Conservation (phyloP, 1,140 invertebrate genomes). For the Amyelois transitella region DNA sequence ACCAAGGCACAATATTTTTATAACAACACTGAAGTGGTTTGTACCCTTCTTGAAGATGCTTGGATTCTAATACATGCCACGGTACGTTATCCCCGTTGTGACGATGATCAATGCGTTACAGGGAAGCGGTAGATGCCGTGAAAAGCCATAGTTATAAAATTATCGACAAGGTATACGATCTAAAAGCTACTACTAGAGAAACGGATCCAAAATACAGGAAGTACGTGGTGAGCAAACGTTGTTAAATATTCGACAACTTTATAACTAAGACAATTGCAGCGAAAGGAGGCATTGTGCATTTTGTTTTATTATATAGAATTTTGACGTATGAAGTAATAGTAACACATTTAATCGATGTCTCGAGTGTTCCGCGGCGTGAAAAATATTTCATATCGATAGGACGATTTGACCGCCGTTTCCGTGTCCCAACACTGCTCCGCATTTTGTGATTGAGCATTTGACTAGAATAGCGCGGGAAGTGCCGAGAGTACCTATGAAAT, state of each 20-base stretch:
- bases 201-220: conserved; percentile 65
- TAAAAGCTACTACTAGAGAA: conserved; percentile 61
- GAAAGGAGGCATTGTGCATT: conserved; percentile 50
- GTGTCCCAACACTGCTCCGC: conserved; percentile 34
- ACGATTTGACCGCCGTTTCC: conserved; percentile 1
- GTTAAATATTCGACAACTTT: conserved; percentile 50
- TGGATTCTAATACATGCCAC: neutral
- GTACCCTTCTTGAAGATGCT: neutral
- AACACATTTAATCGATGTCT: conserved; percentile 72
- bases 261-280: conserved; percentile 49
- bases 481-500: neutral
- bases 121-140: conserved; percentile 12
- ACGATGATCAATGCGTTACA: conserved; percentile 28
- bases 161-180: conserved; percentile 38
- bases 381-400: conserved; percentile 36
- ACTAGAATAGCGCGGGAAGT: conserved; percentile 30
- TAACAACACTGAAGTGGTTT: too few relatives aligned
- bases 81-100: conserved; percentile 15
- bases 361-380: conserved; percentile 42
- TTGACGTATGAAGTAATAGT: conserved; percentile 65
- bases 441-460: conserved; percentile 61
- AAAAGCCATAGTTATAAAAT: conserved; percentile 47
- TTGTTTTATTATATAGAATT: conserved; percentile 38
- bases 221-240: conserved; percentile 63
- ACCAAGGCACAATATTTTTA: neutral